A percentile compares a stretch with the other conserved stretches of the same genome.
Conservation (phyloP, 2,113 vertebrate genomes). For the Ia io region DNA sequence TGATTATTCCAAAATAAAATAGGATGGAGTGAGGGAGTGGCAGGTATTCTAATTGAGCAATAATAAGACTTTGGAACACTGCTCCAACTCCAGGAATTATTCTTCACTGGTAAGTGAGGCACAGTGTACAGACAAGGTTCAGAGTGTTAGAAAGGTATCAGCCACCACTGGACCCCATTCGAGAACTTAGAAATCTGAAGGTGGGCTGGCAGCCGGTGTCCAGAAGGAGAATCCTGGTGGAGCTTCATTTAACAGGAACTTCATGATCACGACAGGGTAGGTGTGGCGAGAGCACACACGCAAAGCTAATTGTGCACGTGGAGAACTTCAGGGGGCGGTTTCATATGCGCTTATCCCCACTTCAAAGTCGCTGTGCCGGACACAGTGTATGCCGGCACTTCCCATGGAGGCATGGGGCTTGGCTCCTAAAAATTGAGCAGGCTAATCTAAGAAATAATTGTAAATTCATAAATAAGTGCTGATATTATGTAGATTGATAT, state of each 20-base stretch:
- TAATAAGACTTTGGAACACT: background rate
- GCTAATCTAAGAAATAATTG: constrained; percentile 55
- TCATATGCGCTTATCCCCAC: constrained; percentile 4
- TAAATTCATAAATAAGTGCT: constrained; percentile 63
- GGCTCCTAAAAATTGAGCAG: constrained; percentile 53
- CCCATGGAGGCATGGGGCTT: background rate
- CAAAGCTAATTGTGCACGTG: constrained; percentile 35
- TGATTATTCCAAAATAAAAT: background rate
- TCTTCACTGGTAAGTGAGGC: background rate
- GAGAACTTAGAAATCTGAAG: background rate
- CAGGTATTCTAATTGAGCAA: background rate
- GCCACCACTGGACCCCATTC: background rate
- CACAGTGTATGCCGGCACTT: background rate
- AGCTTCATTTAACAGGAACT: background rate
- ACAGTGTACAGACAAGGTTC: background rate
- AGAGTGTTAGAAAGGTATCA: background rate
- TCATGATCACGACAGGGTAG: background rate
- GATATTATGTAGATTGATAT: constrained; percentile 69
- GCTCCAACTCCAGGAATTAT: background rate
- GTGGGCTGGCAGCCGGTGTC: background rate
- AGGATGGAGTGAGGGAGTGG: background rate
- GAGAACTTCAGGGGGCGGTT: constrained; percentile 1
- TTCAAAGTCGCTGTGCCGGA: constrained; percentile 48
- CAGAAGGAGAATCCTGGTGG: background rate
- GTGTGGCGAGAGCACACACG: background rate